Percentiles rank a stretch among this genome's conserved stretches.
Conservation (phyloP, 2,797 vertebrate genomes). For the Periophthalmus magnuspinnatus region DNA sequence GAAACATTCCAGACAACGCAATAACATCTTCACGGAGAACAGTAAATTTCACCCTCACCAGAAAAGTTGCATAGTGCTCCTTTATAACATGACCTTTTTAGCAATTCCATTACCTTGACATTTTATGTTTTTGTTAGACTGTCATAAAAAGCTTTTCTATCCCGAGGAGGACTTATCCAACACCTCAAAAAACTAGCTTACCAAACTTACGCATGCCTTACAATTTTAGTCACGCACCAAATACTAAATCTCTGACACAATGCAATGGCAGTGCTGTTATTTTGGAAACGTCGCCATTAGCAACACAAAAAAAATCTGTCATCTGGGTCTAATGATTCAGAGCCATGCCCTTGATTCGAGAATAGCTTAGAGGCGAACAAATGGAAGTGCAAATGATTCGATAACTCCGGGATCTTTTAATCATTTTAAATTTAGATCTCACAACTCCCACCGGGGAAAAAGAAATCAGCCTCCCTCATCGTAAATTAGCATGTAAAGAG, state of each 20-base stretch:
- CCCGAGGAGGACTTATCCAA: not conserved
- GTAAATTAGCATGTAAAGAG: slow-evolving; percentile 64
- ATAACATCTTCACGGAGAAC: not conserved
- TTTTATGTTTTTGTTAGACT: not conserved
- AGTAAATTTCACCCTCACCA: not conserved
- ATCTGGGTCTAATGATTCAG: slow-evolving; percentile 61
- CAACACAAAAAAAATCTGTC: slow-evolving; percentile 50
- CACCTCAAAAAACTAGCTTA: not conserved
- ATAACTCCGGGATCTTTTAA: slow-evolving; percentile 69
- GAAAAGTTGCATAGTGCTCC: not conserved
- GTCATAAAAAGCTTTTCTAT: not conserved
- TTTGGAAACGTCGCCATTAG: slow-evolving; percentile 45
- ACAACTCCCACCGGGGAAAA: slow-evolving; percentile 64
- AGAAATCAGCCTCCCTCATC: slow-evolving; percentile 58
- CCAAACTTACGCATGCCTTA: slow-evolving; percentile 4
- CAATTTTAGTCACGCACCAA: slow-evolving; percentile 15
- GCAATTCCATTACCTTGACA: not conserved
- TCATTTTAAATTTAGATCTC: slow-evolving; percentile 76
- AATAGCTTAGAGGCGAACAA: slow-evolving; percentile 68
- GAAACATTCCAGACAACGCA: not conserved
- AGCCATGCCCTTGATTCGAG: slow-evolving; percentile 70
- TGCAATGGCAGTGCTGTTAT: slow-evolving; percentile 39
- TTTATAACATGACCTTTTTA: not conserved
- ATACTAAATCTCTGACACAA: slow-evolving; percentile 19
- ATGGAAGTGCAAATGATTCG: slow-evolving; percentile 67